Evolutionary conservation across 2,113 vertebrate genomes (phyloP), one percentile per base, ranked within the genome.

Genomic region (Gadus macrocephalus): DNA sequence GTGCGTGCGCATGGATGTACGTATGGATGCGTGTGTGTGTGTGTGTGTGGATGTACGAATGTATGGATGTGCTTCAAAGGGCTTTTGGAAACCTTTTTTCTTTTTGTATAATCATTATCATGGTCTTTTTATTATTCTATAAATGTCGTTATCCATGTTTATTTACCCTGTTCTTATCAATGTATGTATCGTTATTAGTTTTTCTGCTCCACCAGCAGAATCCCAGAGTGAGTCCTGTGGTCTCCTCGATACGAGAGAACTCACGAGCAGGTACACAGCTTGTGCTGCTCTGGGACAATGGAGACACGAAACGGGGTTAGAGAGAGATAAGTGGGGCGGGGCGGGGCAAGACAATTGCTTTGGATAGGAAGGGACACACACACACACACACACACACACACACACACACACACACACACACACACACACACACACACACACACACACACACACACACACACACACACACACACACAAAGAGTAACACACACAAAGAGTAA

Each of bases 121-220:
- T 88, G 78, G 28, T 87, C 81, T 86, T 53, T 19, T 75, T 82
- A 83, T 89, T 86, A 83, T 89, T 83, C 68, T 88, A 87, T 90
- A 87, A 86, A 87, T 88, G 85, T 90, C 66, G 76, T 74, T 74
- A 67, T 87, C 68, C 67, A 64, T 85, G 35, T 78, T 75, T 38
- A 19, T 49, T 49, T 85, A 79, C 76, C 70, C 67, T 65, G 70
- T 88, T 74, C 72, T 88, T 84, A 77, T 80, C 67, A 74, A 77
- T 85, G 77, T 86, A 75, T 38, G 63, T 17, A 68, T 73, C 68
- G 38, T 69, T 58, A 27, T 17, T 67, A 74, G 67, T 74, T 17
- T 73, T 72, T 69, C 68, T 77, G 78, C 83, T 88, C 87, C 83
- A 80, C 88, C 82, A 82, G 76, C 71, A 77, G 78, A 82, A 75